Conservation (phyloP, 2,888 invertebrate species). For the Polylopha cassiicola region DNA sequence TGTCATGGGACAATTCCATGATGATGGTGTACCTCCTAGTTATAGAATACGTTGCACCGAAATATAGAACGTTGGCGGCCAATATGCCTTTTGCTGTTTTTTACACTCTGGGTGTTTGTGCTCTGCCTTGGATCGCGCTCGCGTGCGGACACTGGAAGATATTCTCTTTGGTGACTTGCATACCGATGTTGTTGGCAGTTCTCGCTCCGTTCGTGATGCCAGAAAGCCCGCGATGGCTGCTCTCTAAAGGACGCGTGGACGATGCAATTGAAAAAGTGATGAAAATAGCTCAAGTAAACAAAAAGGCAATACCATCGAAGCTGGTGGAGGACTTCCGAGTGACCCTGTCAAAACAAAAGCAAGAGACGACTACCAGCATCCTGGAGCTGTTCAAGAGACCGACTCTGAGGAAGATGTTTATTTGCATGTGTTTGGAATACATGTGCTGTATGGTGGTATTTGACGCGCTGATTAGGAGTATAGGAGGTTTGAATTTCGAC, state of each 20-base stretch:
- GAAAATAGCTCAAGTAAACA: constrained; percentile 45
- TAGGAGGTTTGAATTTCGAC: constrained; percentile 48
- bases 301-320: constrained; percentile 39
- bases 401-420: constrained; percentile 40
- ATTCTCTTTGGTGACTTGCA: constrained; percentile 47
- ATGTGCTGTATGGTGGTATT: constrained; percentile 47
- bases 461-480: constrained; percentile 50
- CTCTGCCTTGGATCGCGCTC: constrained; percentile 54
- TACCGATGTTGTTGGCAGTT: constrained; percentile 45
- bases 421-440: constrained; percentile 45
- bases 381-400: constrained; percentile 43
- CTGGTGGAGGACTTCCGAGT: constrained; percentile 45
- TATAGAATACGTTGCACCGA: constrained; percentile 55
- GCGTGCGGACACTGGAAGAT: constrained; percentile 54
- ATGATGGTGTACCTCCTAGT: constrained; percentile 54
- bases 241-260: constrained; percentile 49
- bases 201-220: constrained; percentile 49
- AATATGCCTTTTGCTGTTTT: constrained; percentile 54
- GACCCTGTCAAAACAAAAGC: constrained; percentile 24
- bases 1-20: constrained; percentile 60
- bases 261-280: constrained; percentile 45
- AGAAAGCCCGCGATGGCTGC: constrained; percentile 59
- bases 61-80: constrained; percentile 51
- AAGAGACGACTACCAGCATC: constrained; percentile 32
- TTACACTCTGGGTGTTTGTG: constrained; percentile 37